Evolutionary conservation across 1,140 invertebrate genomes (phyloP).

Genomic region (Drosophila nebulosa): DNA sequence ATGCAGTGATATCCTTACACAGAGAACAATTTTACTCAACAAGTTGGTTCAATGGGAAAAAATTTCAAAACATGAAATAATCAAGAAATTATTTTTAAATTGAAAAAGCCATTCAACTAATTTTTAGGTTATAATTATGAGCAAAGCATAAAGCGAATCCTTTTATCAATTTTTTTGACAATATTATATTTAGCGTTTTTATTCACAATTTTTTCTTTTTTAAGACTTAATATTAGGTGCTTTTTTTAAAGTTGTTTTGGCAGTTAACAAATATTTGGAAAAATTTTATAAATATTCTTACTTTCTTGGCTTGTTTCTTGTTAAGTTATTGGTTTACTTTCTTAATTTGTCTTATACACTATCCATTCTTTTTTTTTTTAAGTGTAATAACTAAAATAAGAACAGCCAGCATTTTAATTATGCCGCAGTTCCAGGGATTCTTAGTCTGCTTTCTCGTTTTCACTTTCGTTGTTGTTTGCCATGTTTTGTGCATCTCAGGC

Average conservation of each 20-base stretch:
- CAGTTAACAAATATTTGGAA: too few relatives aligned
- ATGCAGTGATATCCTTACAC: not conserved
- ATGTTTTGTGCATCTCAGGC: conserved; percentile 37
- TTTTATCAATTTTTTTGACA: too few relatives aligned
- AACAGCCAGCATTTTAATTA: conserved; percentile 68
- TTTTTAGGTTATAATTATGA: too few relatives aligned
- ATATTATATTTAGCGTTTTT: too few relatives aligned
- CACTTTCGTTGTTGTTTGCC: conserved; percentile 7
- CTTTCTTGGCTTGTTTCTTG: too few relatives aligned
- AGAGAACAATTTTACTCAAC: not conserved
- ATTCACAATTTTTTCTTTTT: too few relatives aligned
- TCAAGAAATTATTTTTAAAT: too few relatives aligned
- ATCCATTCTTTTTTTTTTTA: not conserved
- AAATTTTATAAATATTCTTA: too few relatives aligned
- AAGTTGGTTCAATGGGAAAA: not conserved
- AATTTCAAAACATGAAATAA: not conserved
- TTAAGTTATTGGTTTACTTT: not conserved
- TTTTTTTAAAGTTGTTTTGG: too few relatives aligned
- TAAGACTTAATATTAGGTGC: too few relatives aligned
- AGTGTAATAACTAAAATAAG: conserved; percentile 8
- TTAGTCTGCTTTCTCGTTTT: conserved; percentile 5
- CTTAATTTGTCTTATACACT: not conserved
- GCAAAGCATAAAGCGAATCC: too few relatives aligned
- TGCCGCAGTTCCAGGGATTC: conserved; percentile 32
- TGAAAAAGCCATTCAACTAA: too few relatives aligned